Evolutionary conservation across 2,797 vertebrate species (phyloP).

Genomic region (Semotilus atromaculatus): DNA sequence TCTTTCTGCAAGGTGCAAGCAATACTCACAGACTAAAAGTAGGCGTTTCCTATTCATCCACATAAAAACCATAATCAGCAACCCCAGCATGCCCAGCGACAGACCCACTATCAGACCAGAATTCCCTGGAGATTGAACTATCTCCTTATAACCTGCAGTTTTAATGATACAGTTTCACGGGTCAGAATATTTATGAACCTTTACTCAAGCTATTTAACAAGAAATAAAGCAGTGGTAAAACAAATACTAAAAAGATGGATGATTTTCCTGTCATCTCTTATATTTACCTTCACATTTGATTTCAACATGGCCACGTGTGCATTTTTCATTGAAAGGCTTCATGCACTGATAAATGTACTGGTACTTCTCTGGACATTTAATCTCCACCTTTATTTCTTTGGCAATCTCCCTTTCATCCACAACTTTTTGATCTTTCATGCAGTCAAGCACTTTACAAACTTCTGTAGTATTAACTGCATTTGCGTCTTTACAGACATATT

Average conservation of each 20-base stretch:
- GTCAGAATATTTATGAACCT: background rate
- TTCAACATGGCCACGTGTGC: background rate
- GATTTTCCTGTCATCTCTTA: background rate
- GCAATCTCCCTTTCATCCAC: background rate
- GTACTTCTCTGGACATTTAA: accelerated
- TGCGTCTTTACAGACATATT: background rate
- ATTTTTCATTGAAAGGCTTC: accelerated
- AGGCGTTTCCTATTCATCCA: slow-evolving; percentile 46
- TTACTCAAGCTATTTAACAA: background rate
- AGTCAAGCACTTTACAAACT: background rate
- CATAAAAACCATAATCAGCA: slow-evolving; percentile 54
- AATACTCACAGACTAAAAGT: slow-evolving; percentile 36
- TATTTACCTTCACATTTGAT: accelerated
- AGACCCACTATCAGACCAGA: background rate
- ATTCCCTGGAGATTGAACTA: accelerated
- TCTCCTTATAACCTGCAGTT: background rate
- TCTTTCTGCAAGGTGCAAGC: background rate
- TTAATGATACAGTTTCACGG: background rate
- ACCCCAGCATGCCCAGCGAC: slow-evolving; percentile 39
- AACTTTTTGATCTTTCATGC: background rate
- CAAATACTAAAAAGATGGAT: background rate
- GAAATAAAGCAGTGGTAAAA: background rate
- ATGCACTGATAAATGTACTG: background rate
- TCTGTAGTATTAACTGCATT: background rate
- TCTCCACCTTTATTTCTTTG: background rate